These are phyloP conservation scores for Pelusios castaneus DNA, from an alignment of 2,113 vertebrate genomes.

Conservation along the genomic window DNA sequence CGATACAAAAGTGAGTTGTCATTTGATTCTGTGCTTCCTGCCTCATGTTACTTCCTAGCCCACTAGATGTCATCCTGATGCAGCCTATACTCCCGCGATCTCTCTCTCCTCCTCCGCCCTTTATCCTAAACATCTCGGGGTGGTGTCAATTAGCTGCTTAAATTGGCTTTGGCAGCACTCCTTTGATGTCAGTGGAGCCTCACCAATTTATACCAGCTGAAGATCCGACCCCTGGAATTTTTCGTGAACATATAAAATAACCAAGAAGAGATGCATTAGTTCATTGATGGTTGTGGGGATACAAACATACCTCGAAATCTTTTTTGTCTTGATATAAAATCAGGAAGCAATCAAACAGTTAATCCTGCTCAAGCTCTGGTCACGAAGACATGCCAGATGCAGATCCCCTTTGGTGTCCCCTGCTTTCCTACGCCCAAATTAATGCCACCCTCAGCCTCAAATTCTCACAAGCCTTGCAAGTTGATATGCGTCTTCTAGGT, in stretches of 20 bases:
- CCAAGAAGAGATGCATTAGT: neutral
- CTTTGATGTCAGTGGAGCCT: too few relatives aligned
- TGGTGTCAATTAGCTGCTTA: too few relatives aligned
- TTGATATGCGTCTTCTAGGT: neutral
- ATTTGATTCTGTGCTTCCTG: neutral
- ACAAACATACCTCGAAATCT: neutral
- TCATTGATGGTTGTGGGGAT: neutral
- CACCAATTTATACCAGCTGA: neutral
- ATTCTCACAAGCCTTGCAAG: neutral
- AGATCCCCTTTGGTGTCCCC: neutral
- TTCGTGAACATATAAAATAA: neutral
- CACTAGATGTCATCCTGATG: neutral
- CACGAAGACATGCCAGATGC: neutral
- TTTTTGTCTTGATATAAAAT: neutral
- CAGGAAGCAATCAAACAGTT: neutral
- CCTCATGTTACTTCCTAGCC: neutral
- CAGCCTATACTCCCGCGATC: neutral
- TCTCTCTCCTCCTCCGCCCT: neutral
- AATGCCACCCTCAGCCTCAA: neutral
- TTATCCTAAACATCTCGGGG: neutral
- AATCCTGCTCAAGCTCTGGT: neutral
- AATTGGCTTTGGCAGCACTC: too few relatives aligned
- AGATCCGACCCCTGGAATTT: neutral
- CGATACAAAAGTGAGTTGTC: neutral
- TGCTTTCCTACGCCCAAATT: neutral